These are phyloP conservation scores for Apis cerana DNA, from an alignment of 1,140 invertebrate species.

Conservation along the genomic window DNA sequence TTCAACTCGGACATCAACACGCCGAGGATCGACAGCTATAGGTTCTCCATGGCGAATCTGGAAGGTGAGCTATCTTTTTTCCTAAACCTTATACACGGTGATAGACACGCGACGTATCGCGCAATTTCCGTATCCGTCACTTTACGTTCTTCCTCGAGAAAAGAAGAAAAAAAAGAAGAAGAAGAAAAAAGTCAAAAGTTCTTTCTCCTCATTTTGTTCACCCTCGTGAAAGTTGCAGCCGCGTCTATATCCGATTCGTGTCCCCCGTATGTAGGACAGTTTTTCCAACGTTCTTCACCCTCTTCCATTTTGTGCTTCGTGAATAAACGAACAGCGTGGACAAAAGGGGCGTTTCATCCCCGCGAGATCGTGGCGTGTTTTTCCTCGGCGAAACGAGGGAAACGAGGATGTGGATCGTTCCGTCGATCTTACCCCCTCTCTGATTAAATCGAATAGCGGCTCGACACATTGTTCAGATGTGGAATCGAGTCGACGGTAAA, in stretches of 20 bases:
- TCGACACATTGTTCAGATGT: too few species aligned
- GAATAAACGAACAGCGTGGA: conserved; percentile 22
- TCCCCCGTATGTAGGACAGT: conserved; percentile 35
- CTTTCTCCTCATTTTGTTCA: conserved; percentile 20
- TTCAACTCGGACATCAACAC: conserved; percentile 84
- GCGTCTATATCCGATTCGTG: background rate
- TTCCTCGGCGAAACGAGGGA: background rate
- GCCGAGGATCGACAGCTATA: conserved; percentile 91
- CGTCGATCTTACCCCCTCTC: background rate
- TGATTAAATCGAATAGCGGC: background rate
- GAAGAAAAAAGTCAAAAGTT: background rate
- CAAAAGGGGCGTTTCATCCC: conserved; percentile 28
- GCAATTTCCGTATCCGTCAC: conserved; percentile 29
- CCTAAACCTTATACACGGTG: background rate
- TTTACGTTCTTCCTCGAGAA: background rate
- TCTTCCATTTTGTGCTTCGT: background rate
- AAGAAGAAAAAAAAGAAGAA: background rate
- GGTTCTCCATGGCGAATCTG: conserved; percentile 95
- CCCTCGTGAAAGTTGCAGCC: background rate
- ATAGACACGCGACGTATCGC: background rate
- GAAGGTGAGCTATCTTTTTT: conserved; percentile 83
- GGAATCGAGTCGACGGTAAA: conserved; percentile 4
- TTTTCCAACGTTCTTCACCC: conserved; percentile 9
- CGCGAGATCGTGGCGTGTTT: conserved; percentile 17
- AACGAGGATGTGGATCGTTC: background rate